Evolutionary conservation across 2,797 vertebrate genomes (phyloP).

Genomic region (Paratrypauchen microcephalus): DNA sequence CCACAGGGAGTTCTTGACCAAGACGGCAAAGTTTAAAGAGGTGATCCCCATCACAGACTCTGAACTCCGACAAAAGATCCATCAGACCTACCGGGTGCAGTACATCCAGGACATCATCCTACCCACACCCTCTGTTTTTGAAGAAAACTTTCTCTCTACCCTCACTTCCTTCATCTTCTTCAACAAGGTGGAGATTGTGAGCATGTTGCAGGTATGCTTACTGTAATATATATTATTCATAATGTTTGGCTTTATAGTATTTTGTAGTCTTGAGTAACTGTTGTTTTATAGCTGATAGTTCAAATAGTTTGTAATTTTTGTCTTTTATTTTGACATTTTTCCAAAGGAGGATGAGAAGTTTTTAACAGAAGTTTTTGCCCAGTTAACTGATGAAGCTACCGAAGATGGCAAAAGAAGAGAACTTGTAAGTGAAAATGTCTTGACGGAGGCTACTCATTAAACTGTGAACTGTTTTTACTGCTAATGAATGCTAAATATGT

Average conservation of each 20-base stretch:
- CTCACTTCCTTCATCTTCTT: constrained; percentile 99
- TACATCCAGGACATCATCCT: constrained; percentile 99
- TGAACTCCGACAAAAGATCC: constrained; percentile 98
- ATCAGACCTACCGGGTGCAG: constrained; percentile 99
- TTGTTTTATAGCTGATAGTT: not conserved
- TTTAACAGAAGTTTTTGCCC: constrained; percentile 98
- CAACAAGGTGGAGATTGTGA: constrained; percentile 99
- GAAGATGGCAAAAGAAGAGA: constrained; percentile 95
- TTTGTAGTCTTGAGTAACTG: not conserved
- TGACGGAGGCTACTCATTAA: not conserved
- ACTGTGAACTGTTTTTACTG: not conserved
- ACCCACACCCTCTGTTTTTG: constrained; percentile 97
- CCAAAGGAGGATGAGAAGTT: constrained; percentile 96
- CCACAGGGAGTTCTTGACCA: constrained; percentile 97
- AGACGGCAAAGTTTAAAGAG: constrained; percentile 99
- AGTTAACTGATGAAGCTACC: constrained; percentile 96
- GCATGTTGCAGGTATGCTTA: constrained; percentile 95
- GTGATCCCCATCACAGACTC: constrained; percentile 99
- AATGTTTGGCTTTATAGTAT: not conserved
- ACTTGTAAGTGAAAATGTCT: constrained; percentile 78
- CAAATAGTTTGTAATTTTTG: not conserved
- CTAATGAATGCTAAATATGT: too few relatives aligned
- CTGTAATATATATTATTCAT: not conserved
- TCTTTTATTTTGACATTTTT: not conserved
- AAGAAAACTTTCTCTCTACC: constrained; percentile 99